A percentile compares a stretch with the other conserved stretches of the same genome.
phyloP scores from a whole-genome alignment of 2,888 invertebrate genomes.

The Trichogramma evanescens region DNA sequence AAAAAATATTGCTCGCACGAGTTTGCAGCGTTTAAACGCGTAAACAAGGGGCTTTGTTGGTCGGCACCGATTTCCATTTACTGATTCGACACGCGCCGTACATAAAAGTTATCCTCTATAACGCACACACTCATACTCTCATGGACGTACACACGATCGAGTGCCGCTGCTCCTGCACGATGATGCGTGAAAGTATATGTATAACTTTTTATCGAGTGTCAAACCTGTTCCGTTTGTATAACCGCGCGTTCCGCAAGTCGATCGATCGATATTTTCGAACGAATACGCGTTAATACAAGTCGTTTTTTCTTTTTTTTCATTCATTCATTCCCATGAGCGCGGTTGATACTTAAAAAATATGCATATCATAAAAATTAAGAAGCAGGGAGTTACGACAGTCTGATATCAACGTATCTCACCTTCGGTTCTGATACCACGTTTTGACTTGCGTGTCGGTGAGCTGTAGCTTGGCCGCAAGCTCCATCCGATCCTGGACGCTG shows the following conservation, averaged over 20 bases:
- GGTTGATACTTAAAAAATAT: no score
- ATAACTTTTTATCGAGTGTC: no score
- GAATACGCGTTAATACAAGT: no score
- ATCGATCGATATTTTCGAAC: no score
- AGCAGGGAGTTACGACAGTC: neutral
- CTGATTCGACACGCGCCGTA: slow-evolving; percentile 36
- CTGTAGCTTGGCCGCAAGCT: slow-evolving; percentile 90
- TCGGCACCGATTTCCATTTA: slow-evolving; percentile 43
- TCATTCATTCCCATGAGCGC: neutral
- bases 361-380: neutral
- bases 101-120: no score
- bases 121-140: no score
- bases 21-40: slow-evolving; percentile 37
- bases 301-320: neutral
- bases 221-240: no score
- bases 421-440: slow-evolving; percentile 99
- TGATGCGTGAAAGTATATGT: no score
- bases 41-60: slow-evolving; percentile 42
- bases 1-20: slow-evolving; percentile 17
- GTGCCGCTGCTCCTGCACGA: no score
- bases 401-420: slow-evolving; percentile 55
- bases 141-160: no score
- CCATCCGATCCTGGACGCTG: slow-evolving; percentile 96
- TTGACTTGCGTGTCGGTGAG: slow-evolving; percentile 99
- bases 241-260: no score